These are phyloP conservation scores for Drosophila incognita DNA, from an alignment of 2,888 invertebrate species.

Conservation along the genomic window DNA sequence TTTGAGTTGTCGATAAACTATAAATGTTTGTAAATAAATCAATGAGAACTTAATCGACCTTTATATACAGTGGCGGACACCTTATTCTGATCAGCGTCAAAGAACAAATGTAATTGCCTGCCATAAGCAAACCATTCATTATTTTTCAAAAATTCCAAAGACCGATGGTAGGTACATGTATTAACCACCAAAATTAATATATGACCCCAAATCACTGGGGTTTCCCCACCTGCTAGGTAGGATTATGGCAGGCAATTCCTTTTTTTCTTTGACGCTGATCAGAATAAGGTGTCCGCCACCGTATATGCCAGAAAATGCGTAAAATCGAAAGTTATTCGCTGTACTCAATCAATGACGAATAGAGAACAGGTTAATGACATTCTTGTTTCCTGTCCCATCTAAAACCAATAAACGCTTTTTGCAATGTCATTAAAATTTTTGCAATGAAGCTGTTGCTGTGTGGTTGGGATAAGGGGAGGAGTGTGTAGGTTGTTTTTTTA, in stretches of 20 bases:
- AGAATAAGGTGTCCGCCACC: too few species aligned
- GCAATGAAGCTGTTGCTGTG: background rate
- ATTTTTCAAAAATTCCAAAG: too few species aligned
- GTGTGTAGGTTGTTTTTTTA: background rate
- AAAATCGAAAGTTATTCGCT: constrained; percentile 12
- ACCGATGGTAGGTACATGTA: too few species aligned
- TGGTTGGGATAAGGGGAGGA: background rate
- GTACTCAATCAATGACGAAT: background rate
- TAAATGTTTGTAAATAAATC: background rate
- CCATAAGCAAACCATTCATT: too few species aligned
- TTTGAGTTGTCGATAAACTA: background rate
- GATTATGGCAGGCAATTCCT: too few species aligned
- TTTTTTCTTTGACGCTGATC: too few species aligned
- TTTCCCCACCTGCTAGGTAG: too few species aligned
- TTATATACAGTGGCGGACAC: too few species aligned
- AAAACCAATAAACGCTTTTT: background rate
- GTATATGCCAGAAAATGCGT: background rate
- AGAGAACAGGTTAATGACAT: background rate
- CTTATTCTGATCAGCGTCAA: too few species aligned
- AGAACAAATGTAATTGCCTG: too few species aligned
- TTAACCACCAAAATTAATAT: too few species aligned
- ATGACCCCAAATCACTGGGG: too few species aligned
- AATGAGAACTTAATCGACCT: background rate
- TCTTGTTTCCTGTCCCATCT: background rate
- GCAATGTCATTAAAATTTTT: constrained; percentile 15